phyloP scores from a whole-genome alignment of 2,888 invertebrate species.

The Agrotis ipsilon region DNA sequence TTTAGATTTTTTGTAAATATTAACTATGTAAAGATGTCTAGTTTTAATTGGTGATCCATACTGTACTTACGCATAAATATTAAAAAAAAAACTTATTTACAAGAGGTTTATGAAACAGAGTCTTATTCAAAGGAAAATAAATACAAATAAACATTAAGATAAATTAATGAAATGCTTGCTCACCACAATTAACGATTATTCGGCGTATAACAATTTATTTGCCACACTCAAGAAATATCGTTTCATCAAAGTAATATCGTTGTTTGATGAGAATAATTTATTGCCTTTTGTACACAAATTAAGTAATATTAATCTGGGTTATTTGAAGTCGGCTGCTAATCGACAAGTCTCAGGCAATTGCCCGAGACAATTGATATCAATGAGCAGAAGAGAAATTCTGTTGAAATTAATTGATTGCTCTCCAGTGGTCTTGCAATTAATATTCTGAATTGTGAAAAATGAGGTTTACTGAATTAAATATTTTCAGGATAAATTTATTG shows the following conservation, averaged over 20 bases:
- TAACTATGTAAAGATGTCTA: no score
- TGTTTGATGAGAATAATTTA: constrained; percentile 48
- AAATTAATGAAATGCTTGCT: not conserved
- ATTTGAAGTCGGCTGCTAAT: constrained; percentile 50
- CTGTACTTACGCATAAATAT: no score
- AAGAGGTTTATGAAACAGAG: not conserved
- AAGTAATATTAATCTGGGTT: constrained; percentile 56
- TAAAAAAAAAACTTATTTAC: not conserved
- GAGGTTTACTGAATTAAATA: no score
- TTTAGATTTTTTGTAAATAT: no score
- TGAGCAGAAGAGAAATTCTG: constrained; percentile 40
- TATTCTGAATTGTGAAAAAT: not conserved
- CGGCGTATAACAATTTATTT: constrained; percentile 37
- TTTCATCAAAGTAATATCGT: constrained; percentile 48
- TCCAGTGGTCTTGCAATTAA: constrained; percentile 18
- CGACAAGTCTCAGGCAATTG: constrained; percentile 15
- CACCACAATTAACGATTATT: constrained; percentile 12
- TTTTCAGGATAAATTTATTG: not conserved
- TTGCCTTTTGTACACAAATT: constrained; percentile 54
- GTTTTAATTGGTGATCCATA: no score
- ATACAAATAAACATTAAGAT: constrained; percentile 8
- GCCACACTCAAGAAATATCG: constrained; percentile 37
- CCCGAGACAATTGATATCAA: constrained; percentile 57
- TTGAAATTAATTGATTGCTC: constrained; percentile 51
- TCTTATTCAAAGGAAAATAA: constrained; percentile 6